Evolutionary conservation across 1,140 invertebrate genomes (phyloP).

Genomic region (Cryptotermes secundus): DNA sequence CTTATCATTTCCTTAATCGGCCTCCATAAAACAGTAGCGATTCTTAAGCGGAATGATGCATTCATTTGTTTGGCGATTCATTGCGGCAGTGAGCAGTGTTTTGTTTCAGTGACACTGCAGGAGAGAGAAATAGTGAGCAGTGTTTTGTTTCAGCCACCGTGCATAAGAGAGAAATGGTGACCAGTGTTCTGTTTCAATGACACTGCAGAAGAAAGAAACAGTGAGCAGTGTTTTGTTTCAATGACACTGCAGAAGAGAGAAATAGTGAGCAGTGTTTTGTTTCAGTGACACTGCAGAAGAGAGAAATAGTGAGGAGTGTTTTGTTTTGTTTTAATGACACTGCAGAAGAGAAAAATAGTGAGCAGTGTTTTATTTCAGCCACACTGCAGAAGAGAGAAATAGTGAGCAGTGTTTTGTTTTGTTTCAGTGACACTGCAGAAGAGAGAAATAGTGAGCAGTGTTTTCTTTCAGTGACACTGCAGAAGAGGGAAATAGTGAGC

Average conservation of each 20-base stretch:
- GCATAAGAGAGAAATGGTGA: too few relatives aligned
- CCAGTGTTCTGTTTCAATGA: background rate
- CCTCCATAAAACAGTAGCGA: too few relatives aligned
- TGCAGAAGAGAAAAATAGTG: background rate
- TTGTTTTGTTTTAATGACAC: background rate
- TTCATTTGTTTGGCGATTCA: background rate
- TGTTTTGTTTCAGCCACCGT: background rate
- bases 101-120: background rate
- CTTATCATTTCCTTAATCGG: background rate
- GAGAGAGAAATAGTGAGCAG: too few relatives aligned
- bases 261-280: background rate
- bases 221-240: background rate
- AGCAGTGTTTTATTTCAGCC: background rate
- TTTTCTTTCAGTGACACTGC: background rate
- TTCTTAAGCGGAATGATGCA: background rate
- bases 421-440: background rate
- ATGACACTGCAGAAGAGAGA: background rate
- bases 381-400: background rate
- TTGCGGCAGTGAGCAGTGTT: background rate
- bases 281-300: background rate
- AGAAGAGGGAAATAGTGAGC: too few relatives aligned
- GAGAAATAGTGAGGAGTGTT: background rate
- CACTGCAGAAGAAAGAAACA: background rate
- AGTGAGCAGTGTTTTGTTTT: background rate
- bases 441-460: background rate